Evolutionary conservation across 2,888 invertebrate genomes (phyloP).

Genomic region (Lagria hirta): DNA sequence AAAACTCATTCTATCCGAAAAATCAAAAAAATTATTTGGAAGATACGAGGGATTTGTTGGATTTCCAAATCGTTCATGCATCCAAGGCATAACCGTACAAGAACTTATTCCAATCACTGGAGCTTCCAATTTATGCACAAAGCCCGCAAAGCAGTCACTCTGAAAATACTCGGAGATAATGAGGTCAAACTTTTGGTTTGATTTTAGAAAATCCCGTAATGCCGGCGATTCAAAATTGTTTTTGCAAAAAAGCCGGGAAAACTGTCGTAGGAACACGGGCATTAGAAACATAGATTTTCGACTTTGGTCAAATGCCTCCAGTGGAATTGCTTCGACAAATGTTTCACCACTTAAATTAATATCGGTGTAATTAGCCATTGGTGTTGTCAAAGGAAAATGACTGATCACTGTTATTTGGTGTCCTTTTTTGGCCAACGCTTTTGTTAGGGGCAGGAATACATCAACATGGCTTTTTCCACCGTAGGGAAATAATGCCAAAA

Average conservation of each 20-base stretch:
- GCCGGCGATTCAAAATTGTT: constrained; percentile 3
- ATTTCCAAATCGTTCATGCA: constrained; percentile 53
- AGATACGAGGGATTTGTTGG: constrained; percentile 56
- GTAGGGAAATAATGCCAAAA: constrained; percentile 67
- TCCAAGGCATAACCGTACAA: constrained; percentile 53
- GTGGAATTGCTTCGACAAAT: too few relatives aligned
- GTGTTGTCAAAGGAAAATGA: constrained; percentile 59
- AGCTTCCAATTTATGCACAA: constrained; percentile 63
- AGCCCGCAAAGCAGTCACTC: constrained; percentile 66
- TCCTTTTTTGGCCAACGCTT: constrained; percentile 61
- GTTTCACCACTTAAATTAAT: too few relatives aligned
- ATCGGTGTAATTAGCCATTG: constrained; percentile 59
- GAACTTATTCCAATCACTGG: constrained; percentile 61
- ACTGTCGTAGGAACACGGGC: background rate
- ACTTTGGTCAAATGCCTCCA: too few relatives aligned
- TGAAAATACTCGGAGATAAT: constrained; percentile 70
- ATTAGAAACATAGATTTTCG: too few relatives aligned
- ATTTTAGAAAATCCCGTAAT: constrained; percentile 6
- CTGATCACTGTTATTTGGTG: constrained; percentile 69
- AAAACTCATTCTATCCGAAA: constrained; percentile 42
- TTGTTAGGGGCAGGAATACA: constrained; percentile 62
- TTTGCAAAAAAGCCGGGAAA: constrained; percentile 1
- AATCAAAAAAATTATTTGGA: constrained; percentile 53
- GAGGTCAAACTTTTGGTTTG: constrained; percentile 58
- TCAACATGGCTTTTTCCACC: constrained; percentile 71